phyloP scores from a whole-genome alignment of 2,888 invertebrate species.

The Orchesellides sinensis region DNA sequence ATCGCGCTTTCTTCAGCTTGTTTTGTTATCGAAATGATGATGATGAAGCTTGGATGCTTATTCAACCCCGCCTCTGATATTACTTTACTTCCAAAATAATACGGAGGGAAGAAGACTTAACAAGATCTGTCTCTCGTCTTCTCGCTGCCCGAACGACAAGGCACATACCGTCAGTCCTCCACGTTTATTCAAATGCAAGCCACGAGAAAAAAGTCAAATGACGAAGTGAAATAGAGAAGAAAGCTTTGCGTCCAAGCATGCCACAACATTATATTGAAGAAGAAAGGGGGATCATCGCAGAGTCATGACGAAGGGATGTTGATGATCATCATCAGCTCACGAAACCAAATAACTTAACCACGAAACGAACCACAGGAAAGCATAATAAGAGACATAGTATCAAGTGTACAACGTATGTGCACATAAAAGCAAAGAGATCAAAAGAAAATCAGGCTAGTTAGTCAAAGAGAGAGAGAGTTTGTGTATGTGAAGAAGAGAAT shows the following conservation, averaged over 20 bases:
- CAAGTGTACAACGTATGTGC: too few relatives aligned
- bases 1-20: constrained; percentile 26
- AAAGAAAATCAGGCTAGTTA: constrained; percentile 21
- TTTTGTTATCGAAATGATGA: constrained; percentile 20
- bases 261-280: constrained; percentile 8
- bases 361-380: constrained; percentile 15
- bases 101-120: constrained; percentile 28
- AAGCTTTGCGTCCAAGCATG: constrained; percentile 28
- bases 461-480: not conserved
- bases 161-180: constrained; percentile 36
- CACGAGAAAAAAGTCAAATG: not conserved
- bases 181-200: constrained; percentile 22
- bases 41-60: constrained; percentile 18
- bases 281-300: constrained; percentile 7
- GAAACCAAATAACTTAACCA: constrained; percentile 29
- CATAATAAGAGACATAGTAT: not conserved
- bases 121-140: constrained; percentile 46
- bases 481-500: not conserved
- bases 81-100: constrained; percentile 14
- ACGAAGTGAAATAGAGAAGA: constrained; percentile 10
- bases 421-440: constrained; percentile 9
- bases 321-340: constrained; percentile 19
- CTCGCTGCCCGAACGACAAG: constrained; percentile 29
- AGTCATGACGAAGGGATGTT: constrained; percentile 24
- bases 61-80: constrained; percentile 49